Base-by-base conservation (phyloP, 2,113 vertebrate species). In the Carassius carassius region DNA sequence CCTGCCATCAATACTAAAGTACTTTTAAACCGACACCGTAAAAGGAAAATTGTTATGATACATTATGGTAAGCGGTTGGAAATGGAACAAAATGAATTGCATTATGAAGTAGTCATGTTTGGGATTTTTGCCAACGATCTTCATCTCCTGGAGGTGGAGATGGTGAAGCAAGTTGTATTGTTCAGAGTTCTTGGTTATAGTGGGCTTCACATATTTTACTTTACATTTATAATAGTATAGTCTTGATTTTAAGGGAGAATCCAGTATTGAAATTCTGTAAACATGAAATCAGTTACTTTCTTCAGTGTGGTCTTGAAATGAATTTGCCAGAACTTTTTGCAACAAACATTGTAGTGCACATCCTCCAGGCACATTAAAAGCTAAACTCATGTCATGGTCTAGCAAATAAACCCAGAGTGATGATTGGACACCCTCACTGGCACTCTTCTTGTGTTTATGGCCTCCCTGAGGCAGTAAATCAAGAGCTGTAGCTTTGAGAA, bases 71-170 rank as follows among this genome's bases (percentile, higher is more conserved):
- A 35, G 73, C 44, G 2, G 14, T 62, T 51, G 60, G 49, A 72
- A 73, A 60, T 77, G 51, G 81, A 73, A 2, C 17, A 56, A 60
- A 79, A 32, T 70, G 7, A 78, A 73, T 44, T 81, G 69, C 16
- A 54, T 73, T 74, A 65, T 63, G 41, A 58, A 83, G 10, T 76
- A 60, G 54, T 11, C 82, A 51, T 49, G 12, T 7, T 49, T 58
- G 35, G 54, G 70, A 21, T 37, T 78, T 74, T 86, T 73, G 11
- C 75, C 83, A 65, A 70, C 51, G 74, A 82, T 23, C 78, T 35
- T 21, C 60, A 14, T 13, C 67, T 86, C 54, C 12, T 86, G 65
- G 82, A 79, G 78, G 78, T 67, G 75, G 65, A 54, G 49, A 51
- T 69, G 58, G 32, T 69, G 49, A 29, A 79, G 78, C 78, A 78